Evolutionary conservation across 2,797 vertebrate species (phyloP).

Genomic region (Leuciscus waleckii): DNA sequence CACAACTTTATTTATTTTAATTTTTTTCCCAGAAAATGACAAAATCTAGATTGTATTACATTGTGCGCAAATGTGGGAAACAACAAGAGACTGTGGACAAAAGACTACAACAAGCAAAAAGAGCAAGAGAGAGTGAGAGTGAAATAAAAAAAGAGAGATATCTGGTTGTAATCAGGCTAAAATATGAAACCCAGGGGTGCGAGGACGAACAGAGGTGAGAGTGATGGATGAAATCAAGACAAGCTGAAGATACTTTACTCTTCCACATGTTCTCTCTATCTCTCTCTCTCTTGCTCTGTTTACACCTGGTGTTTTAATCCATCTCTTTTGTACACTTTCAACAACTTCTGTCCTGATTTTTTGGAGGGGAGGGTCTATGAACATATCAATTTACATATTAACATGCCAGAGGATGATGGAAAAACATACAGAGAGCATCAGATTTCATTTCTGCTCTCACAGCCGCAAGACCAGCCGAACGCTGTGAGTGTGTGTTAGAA

Average conservation of each 20-base stretch:
- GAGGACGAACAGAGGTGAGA: slow-evolving; percentile 6
- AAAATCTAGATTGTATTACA: not conserved
- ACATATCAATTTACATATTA: no score
- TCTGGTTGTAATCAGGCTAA: slow-evolving; percentile 16
- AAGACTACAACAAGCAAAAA: slow-evolving; percentile 22
- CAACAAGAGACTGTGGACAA: not conserved
- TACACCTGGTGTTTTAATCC: no score
- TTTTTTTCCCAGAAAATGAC: not conserved
- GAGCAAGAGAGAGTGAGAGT: slow-evolving; percentile 8
- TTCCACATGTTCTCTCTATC: not conserved
- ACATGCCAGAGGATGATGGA: no score
- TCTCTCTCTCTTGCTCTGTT: no score
- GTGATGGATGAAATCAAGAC: slow-evolving; percentile 30
- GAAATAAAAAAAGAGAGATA: not conserved
- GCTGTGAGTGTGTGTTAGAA: no score
- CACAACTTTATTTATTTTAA: not conserved
- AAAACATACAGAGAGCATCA: no score
- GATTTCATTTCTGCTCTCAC: no score
- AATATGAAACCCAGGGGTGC: slow-evolving; percentile 24
- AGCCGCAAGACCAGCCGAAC: no score
- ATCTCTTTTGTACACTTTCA: no score
- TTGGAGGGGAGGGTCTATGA: no score
- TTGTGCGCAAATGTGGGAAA: not conserved
- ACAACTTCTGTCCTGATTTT: no score
- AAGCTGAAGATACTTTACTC: slow-evolving; percentile 1